Conservation (phyloP, 2,888 invertebrate species). For the Gerris lacustris region DNA sequence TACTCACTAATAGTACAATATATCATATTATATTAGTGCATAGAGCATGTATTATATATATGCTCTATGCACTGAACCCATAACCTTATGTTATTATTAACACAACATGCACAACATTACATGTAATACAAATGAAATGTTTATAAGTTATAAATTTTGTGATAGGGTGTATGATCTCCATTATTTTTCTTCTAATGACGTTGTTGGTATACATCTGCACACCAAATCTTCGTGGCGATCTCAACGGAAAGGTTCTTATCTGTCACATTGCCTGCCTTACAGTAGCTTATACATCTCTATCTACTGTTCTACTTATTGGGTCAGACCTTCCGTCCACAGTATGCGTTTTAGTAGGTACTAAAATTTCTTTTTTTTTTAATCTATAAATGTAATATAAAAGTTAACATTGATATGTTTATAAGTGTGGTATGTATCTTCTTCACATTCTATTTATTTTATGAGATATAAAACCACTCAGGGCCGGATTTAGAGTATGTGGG, state of each 20-base stretch:
- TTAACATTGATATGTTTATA: too few relatives aligned
- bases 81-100: too few relatives aligned
- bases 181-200: background rate
- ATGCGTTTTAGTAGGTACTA: conserved; percentile 32
- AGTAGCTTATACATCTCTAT: conserved; percentile 30
- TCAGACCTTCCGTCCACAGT: conserved; percentile 22
- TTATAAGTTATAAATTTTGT: background rate
- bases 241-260: conserved; percentile 31
- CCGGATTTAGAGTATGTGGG: too few relatives aligned
- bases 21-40: too few relatives aligned
- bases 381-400: background rate
- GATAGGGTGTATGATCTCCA: background rate
- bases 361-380: background rate
- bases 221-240: conserved; percentile 34
- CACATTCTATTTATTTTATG: too few relatives aligned
- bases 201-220: background rate
- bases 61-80: too few relatives aligned
- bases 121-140: too few relatives aligned
- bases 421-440: too few relatives aligned
- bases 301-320: conserved; percentile 29
- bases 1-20: too few relatives aligned
- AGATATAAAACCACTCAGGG: too few relatives aligned
- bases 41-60: too few relatives aligned
- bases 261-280: conserved; percentile 31
- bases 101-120: too few relatives aligned